These are phyloP conservation scores for Thecocarcelia acutangulata DNA, from an alignment of 2,888 invertebrate genomes.

Conservation along the genomic window DNA sequence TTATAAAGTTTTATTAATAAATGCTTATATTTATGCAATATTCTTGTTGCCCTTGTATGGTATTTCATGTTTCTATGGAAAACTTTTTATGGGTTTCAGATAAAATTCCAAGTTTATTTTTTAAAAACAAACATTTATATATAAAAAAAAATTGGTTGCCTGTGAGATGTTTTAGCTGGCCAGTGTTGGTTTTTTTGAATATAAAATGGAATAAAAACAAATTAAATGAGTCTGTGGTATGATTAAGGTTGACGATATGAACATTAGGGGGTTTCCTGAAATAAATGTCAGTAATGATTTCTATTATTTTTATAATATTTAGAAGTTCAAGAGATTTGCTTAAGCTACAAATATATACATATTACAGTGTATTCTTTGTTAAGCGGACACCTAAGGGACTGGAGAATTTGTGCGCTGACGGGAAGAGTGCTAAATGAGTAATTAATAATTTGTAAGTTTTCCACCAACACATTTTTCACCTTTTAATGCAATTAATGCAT, in stretches of 20 bases:
- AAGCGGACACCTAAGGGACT: too few relatives aligned
- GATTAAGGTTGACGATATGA: background rate
- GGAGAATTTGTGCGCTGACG: too few relatives aligned
- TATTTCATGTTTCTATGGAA: background rate
- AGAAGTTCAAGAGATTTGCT: background rate
- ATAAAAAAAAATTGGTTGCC: too few relatives aligned
- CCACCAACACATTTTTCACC: too few relatives aligned
- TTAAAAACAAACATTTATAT: background rate
- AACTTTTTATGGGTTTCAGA: background rate
- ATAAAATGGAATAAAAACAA: slow-evolving; percentile 30
- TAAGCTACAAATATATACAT: too few relatives aligned
- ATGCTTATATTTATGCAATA: background rate
- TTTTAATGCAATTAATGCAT: too few relatives aligned
- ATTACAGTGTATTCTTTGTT: too few relatives aligned
- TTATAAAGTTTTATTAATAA: slow-evolving; percentile 25
- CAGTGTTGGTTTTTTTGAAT: background rate
- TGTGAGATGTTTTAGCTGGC: slow-evolving; percentile 10
- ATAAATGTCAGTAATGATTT: background rate
- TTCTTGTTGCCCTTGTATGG: background rate
- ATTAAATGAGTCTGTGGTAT: slow-evolving; percentile 12
- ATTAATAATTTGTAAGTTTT: too few relatives aligned
- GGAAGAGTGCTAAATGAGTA: too few relatives aligned
- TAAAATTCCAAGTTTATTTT: slow-evolving; percentile 7
- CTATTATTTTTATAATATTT: background rate
- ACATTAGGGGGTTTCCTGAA: background rate